Conservation (phyloP, 2,888 invertebrate genomes). For the Altica lythri region DNA sequence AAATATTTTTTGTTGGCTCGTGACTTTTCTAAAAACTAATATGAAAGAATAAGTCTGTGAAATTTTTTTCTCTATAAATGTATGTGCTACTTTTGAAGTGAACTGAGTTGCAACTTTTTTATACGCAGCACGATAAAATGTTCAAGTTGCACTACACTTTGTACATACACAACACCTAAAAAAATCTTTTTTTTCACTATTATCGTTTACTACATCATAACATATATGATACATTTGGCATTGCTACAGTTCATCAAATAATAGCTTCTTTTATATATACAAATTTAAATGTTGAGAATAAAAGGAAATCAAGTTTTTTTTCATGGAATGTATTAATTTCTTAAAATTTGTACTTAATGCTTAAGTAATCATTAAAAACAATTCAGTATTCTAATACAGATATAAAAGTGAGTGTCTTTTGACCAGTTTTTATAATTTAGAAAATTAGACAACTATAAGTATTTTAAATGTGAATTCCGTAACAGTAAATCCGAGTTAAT, state of each 20-base stretch:
- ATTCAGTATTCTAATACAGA: too few relatives aligned
- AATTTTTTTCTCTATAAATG: conserved; percentile 25
- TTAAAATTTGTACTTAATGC: too few relatives aligned
- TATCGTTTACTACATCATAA: conserved; percentile 53
- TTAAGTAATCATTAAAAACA: too few relatives aligned
- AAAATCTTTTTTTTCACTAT: conserved; percentile 50
- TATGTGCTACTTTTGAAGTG: conserved; percentile 49
- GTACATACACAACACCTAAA: conserved; percentile 57
- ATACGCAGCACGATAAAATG: conserved; percentile 44
- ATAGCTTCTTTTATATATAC: conserved; percentile 37
- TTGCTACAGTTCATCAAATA: conserved; percentile 50
- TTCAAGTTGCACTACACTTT: conserved; percentile 54
- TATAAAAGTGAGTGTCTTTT: too few relatives aligned
- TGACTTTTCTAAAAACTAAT: conserved; percentile 48
- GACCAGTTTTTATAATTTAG: too few relatives aligned
- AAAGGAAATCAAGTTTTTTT: too few relatives aligned
- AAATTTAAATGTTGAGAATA: conserved; percentile 13
- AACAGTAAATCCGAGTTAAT: too few relatives aligned
- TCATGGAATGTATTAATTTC: too few relatives aligned
- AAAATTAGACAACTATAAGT: too few relatives aligned
- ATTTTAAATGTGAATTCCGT: too few relatives aligned
- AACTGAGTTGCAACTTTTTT: conserved; percentile 44
- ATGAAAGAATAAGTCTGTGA: conserved; percentile 47
- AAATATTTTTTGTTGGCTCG: conserved; percentile 58
- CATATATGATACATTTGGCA: conserved; percentile 59